Evolutionary conservation across 2,888 invertebrate genomes (phyloP), one percentile per base, ranked within the genome.

Genomic region (Xestia rhomboidea): DNA sequence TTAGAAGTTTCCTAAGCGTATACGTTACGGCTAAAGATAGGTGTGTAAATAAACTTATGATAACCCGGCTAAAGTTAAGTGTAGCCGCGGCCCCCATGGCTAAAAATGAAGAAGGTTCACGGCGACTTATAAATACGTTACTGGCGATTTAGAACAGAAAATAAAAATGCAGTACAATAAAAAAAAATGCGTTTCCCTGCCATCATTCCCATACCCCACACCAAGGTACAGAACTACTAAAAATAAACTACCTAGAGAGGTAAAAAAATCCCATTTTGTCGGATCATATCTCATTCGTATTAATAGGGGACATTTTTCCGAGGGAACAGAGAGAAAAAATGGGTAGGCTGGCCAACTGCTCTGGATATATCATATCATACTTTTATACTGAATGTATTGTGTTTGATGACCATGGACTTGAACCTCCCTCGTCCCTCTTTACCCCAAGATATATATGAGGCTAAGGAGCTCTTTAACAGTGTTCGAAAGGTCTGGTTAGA

Each of bases 221-320:
- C n/a, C 62, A 63, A 64, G 18, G 51, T 63, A 76, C 60, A 77
- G 79, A 83, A 73, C 75, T 49, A 69, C 76, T 76, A 76, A 86
- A 88, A 86, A 85, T 77, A 84, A 83, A 79, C 78, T 76, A 81
- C 78, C 57, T 51, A 73, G 70, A 62, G 76, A 84, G 83, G 86
- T 84, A 86, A 85, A 83, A 86, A 87, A 85, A 79, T 34, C 85
- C 82, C 84, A 88, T 90, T 90, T 87, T 77, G 88, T 79, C 80
- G 88, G 87, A 90, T 89, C 89, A 91, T 91, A 91, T 91, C 90
- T 89, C 90, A 91, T 89, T 90, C 88, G 88, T 91, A 91, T 93
- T 92, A 92, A 91, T 93, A 93, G 89, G 85, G 88, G 91, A 89
- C 91, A 92, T 90, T 92, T 92, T 90, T 90, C 89, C 89, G 86